Conservation (phyloP, 2,797 vertebrate species). For the Sebastiscus tertius region DNA sequence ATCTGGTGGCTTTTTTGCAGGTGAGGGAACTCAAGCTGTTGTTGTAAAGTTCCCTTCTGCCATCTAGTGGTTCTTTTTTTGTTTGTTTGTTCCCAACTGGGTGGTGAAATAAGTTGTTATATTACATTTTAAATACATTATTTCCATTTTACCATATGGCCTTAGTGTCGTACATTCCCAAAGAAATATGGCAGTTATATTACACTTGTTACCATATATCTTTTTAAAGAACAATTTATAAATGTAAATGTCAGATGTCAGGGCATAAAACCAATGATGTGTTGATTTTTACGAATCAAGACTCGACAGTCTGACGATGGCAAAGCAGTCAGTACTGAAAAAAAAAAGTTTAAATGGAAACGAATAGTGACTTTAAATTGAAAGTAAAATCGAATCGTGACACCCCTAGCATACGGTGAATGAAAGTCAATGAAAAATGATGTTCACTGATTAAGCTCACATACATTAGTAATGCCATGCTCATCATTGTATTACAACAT, state of each 20-base stretch:
- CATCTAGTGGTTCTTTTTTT: too few species aligned
- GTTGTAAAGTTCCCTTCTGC: too few species aligned
- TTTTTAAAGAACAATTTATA: background rate
- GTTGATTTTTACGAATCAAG: background rate
- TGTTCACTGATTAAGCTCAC: background rate
- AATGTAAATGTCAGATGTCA: background rate
- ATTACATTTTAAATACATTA: background rate
- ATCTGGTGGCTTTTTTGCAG: background rate
- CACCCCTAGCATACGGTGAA: background rate
- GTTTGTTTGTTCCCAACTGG: background rate
- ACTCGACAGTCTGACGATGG: background rate
- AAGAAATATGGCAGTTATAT: background rate
- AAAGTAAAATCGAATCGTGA: background rate
- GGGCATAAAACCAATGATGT: background rate
- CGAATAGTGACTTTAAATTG: background rate
- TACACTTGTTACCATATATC: background rate
- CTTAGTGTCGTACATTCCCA: background rate
- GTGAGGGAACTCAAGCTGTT: background rate
- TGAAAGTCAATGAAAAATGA: background rate
- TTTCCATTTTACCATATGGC: too few species aligned
- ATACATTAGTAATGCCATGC: background rate
- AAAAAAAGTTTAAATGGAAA: background rate
- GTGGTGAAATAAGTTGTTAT: background rate
- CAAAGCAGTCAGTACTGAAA: background rate
- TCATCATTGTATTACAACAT: background rate